phyloP scores from a whole-genome alignment of 2,113 vertebrate species.

The Aegithalos caudatus region DNA sequence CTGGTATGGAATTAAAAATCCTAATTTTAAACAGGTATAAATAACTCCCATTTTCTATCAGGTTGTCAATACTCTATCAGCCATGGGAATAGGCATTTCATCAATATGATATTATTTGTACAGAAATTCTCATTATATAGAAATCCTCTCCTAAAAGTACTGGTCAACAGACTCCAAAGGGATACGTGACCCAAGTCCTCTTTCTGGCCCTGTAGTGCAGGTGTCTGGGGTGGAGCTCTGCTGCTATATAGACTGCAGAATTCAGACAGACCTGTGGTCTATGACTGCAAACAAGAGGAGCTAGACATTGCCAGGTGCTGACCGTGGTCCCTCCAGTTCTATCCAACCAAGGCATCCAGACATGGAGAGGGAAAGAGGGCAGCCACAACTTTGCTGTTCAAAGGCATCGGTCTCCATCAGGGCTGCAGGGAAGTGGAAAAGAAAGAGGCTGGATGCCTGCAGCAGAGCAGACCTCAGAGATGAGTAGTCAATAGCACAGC shows the following conservation, averaged over 20 bases:
- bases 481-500: not conserved
- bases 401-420: not conserved
- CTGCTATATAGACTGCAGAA: not conserved
- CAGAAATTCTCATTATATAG: not conserved
- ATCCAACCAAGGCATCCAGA: accelerated
- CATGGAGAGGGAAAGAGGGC: not conserved
- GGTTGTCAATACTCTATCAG: not conserved
- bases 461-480: not conserved
- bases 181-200: accelerated
- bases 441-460: not conserved
- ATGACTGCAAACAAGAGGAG: accelerated
- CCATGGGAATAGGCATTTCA: not conserved
- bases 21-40: not conserved
- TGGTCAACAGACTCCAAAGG: not conserved
- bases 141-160: not conserved
- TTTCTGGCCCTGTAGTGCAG: not conserved
- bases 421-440: not conserved
- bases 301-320: not conserved
- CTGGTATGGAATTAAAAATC: not conserved
- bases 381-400: accelerated
- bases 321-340: accelerated
- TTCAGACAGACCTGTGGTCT: not conserved
- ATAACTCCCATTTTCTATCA: not conserved
- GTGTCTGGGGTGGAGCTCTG: accelerated
- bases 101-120: not conserved